A percentile compares a stretch with the other conserved stretches of the same genome.
phyloP scores from a whole-genome alignment of 1,140 invertebrate species.

The Drosophila ohnishii region DNA sequence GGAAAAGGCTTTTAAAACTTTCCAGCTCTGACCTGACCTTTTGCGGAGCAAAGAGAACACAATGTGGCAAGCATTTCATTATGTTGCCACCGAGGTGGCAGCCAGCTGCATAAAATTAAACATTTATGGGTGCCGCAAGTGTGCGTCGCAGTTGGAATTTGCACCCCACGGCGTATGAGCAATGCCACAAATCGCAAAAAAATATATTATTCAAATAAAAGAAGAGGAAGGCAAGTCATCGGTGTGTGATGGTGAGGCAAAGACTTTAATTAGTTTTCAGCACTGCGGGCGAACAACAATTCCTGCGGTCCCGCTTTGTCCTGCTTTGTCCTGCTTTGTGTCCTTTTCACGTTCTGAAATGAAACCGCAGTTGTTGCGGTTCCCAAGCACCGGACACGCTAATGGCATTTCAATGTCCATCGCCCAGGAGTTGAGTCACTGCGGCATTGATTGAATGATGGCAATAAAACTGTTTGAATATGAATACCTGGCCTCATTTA shows the following conservation, averaged over 20 bases:
- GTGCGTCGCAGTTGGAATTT: slow-evolving; percentile 18
- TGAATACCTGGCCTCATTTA: slow-evolving; percentile 24
- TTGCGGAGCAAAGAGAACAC: slow-evolving; percentile 23
- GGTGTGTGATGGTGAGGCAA: background rate
- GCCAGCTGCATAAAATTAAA: slow-evolving; percentile 45
- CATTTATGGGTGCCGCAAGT: slow-evolving; percentile 40
- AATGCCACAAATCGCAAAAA: slow-evolving; percentile 48
- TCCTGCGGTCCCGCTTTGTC: slow-evolving; percentile 37
- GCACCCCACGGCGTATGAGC: slow-evolving; percentile 33
- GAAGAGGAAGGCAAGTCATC: too few species aligned
- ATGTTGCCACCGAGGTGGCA: slow-evolving; percentile 32
- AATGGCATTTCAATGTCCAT: slow-evolving; percentile 72
- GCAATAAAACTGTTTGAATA: slow-evolving; percentile 27
- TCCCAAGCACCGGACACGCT: slow-evolving; percentile 56
- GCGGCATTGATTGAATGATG: slow-evolving; percentile 45
- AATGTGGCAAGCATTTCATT: slow-evolving; percentile 36
- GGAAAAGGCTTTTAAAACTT: slow-evolving; percentile 66
- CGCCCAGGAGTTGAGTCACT: slow-evolving; percentile 26
- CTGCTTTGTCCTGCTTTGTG: slow-evolving; percentile 34
- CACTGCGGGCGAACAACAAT: slow-evolving; percentile 42
- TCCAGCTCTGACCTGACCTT: slow-evolving; percentile 54
- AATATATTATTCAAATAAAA: slow-evolving; percentile 48
- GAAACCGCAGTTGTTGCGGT: slow-evolving; percentile 64
- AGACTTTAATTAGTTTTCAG: slow-evolving; percentile 70
- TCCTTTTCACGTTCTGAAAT: slow-evolving; percentile 33